A percentile compares a stretch with the other conserved stretches of the same genome.
Conservation (phyloP, 92 coral and sea anemone species). For the Heteractis magnifica region DNA sequence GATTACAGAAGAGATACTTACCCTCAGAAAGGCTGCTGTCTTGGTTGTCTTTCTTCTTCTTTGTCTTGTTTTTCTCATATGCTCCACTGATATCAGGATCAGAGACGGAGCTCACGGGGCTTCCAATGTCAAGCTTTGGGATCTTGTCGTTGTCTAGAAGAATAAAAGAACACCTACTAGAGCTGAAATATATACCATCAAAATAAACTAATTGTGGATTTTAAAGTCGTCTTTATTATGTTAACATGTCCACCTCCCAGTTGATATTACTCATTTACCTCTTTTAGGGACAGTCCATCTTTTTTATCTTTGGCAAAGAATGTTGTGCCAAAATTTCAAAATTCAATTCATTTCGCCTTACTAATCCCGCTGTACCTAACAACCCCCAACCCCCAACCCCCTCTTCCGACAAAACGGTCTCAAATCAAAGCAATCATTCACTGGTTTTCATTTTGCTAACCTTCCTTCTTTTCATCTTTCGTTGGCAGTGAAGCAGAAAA, state of each 20-base stretch:
- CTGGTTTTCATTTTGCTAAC: not conserved
- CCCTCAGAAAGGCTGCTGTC: constrained; percentile 69
- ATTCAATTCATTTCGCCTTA: too few relatives aligned
- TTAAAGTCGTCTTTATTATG: too few relatives aligned
- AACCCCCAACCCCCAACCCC: too few relatives aligned
- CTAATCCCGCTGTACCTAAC: too few relatives aligned
- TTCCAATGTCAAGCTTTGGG: constrained; percentile 68
- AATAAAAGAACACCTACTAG: not conserved
- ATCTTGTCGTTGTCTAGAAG: constrained; percentile 9
- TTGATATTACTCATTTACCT: too few relatives aligned
- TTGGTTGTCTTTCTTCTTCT: constrained; percentile 31
- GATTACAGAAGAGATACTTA: constrained; percentile 13
- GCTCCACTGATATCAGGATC: constrained; percentile 91
- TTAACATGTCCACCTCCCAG: not conserved
- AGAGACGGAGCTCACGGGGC: constrained; percentile 88
- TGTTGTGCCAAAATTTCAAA: too few relatives aligned
- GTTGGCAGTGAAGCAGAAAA: not conserved
- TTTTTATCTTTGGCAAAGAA: too few relatives aligned
- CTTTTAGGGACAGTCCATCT: too few relatives aligned
- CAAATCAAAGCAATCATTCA: not conserved
- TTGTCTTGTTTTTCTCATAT: constrained; percentile 46
- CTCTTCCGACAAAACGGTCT: too few relatives aligned
- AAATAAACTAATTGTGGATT: not conserved
- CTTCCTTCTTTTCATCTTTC: constrained; percentile 21
- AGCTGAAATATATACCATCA: not conserved